Evolutionary conservation across 2,113 vertebrate species (phyloP).

Genomic region (Trichomycterus rosablanca): DNA sequence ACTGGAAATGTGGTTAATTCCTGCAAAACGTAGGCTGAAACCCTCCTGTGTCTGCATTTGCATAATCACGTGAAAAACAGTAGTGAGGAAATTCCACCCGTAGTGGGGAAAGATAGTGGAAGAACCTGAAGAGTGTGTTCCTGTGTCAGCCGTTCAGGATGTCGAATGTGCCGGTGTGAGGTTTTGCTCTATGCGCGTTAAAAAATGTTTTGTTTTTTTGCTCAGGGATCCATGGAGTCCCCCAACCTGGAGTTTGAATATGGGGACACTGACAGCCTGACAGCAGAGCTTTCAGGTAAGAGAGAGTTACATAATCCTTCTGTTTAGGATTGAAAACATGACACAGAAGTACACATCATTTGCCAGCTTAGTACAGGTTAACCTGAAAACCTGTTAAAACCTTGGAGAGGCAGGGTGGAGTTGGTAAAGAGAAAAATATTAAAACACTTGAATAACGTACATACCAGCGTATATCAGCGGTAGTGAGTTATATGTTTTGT

Average conservation of each 20-base stretch:
- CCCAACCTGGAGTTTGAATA: constrained; percentile 93
- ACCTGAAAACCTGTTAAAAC: too few relatives aligned
- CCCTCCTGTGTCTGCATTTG: constrained; percentile 15
- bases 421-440: too few relatives aligned
- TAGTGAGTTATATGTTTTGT: too few relatives aligned
- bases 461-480: too few relatives aligned
- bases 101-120: constrained; percentile 20
- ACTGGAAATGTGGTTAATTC: neutral
- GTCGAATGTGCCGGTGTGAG: constrained; percentile 25
- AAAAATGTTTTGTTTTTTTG: constrained; percentile 8
- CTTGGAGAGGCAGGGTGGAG: too few relatives aligned
- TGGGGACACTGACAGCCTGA: constrained; percentile 77
- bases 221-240: constrained; percentile 87
- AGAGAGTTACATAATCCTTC: constrained; percentile 17
- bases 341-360: too few relatives aligned
- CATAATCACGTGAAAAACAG: constrained; percentile 24
- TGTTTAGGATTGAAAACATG: too few relatives aligned
- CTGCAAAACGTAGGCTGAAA: neutral
- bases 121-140: constrained; percentile 21
- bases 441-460: too few relatives aligned
- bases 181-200: too few relatives aligned
- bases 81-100: neutral
- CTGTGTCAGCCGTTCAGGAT: constrained; percentile 12
- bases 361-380: too few relatives aligned
- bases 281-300: constrained; percentile 84